Evolutionary conservation across 1,140 invertebrate genomes (phyloP), one percentile per base, ranked within the genome.

Genomic region (Aradophagus sp.): DNA sequence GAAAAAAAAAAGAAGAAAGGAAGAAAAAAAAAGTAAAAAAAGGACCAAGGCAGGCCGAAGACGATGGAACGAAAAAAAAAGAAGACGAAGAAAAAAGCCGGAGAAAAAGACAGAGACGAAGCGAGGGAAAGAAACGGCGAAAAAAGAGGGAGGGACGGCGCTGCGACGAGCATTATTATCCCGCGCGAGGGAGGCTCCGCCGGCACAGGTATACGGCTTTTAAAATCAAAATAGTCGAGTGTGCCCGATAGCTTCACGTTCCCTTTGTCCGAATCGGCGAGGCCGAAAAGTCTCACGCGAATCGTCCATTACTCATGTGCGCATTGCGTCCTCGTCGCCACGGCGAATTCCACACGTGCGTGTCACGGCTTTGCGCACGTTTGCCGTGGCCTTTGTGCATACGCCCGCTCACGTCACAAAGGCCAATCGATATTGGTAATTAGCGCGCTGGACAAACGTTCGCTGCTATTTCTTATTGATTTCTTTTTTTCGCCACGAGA

Each of bases 221-320:
- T 62, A 70, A 70, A 70, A 73, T 55, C 58, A 65, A 71, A 59
- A 61, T 68, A 61, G 74, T 50, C 61, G 61, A 47, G 62, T 45
- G 38, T 63, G 69, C 53, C 68, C 72, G 72, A 77, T 77, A 77
- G 70, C 73, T 74, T 73, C 73, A 68, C 53, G 45, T 55, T 67
- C 31, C 70, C 73, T 75, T 75, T 75, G 75, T 77, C 50, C 70
- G 67, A 53, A 56, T 67, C 71, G 52, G 27, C 52, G 68, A 73
- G 71, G 62, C 62, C 73, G 69, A 75, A 77, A 74, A 77, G 73
- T 77, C 75, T 77, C 75, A 77, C 75, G 75, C 75, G 75, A 77
- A 77, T 77, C 75, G 71, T 73, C 73, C 75, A 77, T 77, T 77
- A 73, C 73, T 75, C 73, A 77, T 72, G 66, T 73, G 59, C 59